phyloP scores from a whole-genome alignment of 1,140 invertebrate species.

The Andrena cerasifolii region DNA sequence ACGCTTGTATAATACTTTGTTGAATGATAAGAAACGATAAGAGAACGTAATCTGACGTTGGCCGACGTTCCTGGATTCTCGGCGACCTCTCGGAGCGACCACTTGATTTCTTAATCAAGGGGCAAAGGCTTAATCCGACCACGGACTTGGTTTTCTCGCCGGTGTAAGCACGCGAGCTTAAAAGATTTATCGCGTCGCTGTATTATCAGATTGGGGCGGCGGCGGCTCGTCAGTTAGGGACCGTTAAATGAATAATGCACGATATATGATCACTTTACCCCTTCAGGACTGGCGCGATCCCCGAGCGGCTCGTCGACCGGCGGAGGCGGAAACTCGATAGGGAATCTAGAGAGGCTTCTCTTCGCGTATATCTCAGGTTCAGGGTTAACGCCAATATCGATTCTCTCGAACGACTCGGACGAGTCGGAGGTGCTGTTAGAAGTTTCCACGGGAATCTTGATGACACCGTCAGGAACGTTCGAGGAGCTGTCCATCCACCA shows the following conservation, averaged over 20 bases:
- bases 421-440: conserved; percentile 76
- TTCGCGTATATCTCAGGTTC: conserved; percentile 45
- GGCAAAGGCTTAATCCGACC: neutral
- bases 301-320: conserved; percentile 85
- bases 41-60: neutral
- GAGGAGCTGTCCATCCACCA: conserved; percentile 84
- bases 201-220: conserved; percentile 15
- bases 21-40: neutral
- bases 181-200: conserved; percentile 34
- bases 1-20: neutral
- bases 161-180: conserved; percentile 5
- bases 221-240: conserved; percentile 10
- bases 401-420: conserved; percentile 75
- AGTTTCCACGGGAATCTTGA: conserved; percentile 72
- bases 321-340: conserved; percentile 73
- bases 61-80: neutral
- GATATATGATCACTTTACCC: conserved; percentile 76
- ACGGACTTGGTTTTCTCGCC: conserved; percentile 6
- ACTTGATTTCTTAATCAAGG: conserved; percentile 8
- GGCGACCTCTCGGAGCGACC: neutral
- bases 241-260: conserved; percentile 43
- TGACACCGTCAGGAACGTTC: conserved; percentile 79
- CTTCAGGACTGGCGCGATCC: conserved; percentile 91
- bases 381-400: conserved; percentile 72
- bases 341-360: conserved; percentile 71